Evolutionary conservation across 2,113 vertebrate genomes (phyloP), one percentile per base, ranked within the genome.

Genomic region (Circaetus gallicus): DNA sequence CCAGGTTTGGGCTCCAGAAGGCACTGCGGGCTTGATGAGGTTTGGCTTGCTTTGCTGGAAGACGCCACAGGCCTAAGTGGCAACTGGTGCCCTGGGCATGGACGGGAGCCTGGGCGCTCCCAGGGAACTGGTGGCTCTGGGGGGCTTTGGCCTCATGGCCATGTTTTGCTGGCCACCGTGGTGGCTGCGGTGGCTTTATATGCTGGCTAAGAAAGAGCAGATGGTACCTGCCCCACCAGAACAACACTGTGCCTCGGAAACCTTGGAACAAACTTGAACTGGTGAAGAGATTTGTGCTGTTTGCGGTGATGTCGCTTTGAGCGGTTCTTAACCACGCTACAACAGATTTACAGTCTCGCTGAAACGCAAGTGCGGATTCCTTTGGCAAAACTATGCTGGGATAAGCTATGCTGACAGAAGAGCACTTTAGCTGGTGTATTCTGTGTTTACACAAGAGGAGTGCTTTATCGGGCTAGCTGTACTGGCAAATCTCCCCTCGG

Each of bases 381-480:
- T 47, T 53, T 90, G 90, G 85, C 92, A 96, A 71, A 58, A 74
- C 61, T 20, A 10, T 2, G 70, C 43, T 49, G 84, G 90, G 96
- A 83, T 96, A 94, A 97, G 87, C 93, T 43, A 19, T 5, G 85
- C 96, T 96, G 96, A 92, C 96, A 96, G 93, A 94, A 93, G 84
- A 91, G 93, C 95, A 66, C 93, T 93, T 89, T 80, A 90, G 93
- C 93, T 49, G 84, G 24, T 56, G 78, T 76, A 6, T 21, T 49
- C 62, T 8, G 70, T 96, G 96, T 96, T 94, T 87, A 52, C 95
- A 86, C 91, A 94, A 69, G 78, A 89, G 84, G 86, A 62, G 95
- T 32, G 77, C 81, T 91, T 85, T 56, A 85, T 93, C 89, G 73
- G 65, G 29, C 81, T 16, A 58, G 77, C 91, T 88, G 42, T 82